These are phyloP conservation scores for Trachops cirrhosus DNA, from an alignment of 2,797 vertebrate genomes.

Conservation along the genomic window DNA sequence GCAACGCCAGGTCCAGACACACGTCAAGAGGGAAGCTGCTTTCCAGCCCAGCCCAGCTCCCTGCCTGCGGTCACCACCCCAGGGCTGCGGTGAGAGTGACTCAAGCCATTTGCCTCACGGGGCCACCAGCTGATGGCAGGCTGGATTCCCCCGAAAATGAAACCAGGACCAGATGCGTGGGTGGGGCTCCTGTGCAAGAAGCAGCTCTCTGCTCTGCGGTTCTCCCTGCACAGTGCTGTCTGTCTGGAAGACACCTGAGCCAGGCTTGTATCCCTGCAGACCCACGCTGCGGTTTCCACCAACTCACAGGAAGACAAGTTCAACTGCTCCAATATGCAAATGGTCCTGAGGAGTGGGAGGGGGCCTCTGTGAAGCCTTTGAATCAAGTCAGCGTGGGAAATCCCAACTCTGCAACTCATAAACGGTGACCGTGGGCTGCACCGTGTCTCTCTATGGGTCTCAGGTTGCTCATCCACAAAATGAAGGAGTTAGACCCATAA, in stretches of 20 bases:
- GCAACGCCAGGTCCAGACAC: neutral
- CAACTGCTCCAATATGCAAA: neutral
- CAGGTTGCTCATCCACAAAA: neutral
- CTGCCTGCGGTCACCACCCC: neutral
- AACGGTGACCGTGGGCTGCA: neutral
- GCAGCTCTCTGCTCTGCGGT: fast-evolving
- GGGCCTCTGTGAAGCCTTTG: neutral
- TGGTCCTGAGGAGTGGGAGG: neutral
- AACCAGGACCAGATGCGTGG: neutral
- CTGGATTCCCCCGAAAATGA: slow-evolving; percentile 11
- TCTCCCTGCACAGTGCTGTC: fast-evolving
- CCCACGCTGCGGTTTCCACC: neutral
- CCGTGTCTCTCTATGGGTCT: neutral
- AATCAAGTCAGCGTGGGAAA: slow-evolving; percentile 8
- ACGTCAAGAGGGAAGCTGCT: neutral
- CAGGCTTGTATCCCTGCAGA: neutral
- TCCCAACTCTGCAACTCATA: neutral
- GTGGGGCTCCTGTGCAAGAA: neutral
- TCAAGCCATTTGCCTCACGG: neutral
- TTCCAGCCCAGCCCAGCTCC: neutral
- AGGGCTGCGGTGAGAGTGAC: neutral
- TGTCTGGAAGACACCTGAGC: neutral
- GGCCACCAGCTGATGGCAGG: neutral
- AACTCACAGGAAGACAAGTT: neutral
- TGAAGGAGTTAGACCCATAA: neutral